Evolutionary conservation across 2,113 vertebrate genomes (phyloP).

Genomic region (Potamarius usumacintae): DNA sequence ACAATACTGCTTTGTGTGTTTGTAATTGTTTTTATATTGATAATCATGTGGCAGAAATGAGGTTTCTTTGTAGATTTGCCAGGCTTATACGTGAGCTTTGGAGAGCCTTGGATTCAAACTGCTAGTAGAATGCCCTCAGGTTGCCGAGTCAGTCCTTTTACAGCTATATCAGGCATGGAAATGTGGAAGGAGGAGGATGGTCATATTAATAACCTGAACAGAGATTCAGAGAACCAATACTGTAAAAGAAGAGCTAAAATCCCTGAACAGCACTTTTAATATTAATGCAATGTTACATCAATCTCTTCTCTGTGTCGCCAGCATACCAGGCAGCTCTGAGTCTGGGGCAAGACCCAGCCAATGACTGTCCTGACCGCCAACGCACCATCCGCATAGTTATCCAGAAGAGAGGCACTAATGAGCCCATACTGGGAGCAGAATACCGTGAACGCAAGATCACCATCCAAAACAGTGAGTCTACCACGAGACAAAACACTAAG

Average conservation of each 20-base stretch:
- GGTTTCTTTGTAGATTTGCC: background rate
- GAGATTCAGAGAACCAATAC: background rate
- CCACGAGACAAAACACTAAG: background rate
- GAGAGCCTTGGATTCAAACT: background rate
- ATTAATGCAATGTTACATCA: background rate
- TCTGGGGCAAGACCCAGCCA: constrained; percentile 86
- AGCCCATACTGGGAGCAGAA: constrained; percentile 82
- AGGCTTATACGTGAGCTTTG: background rate
- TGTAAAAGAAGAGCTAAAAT: background rate
- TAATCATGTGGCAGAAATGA: background rate
- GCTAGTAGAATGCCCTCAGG: background rate
- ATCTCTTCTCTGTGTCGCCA: constrained; percentile 53
- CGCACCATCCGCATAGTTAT: constrained; percentile 84
- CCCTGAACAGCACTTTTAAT: background rate
- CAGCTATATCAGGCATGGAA: background rate
- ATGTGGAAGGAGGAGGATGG: background rate
- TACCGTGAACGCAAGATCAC: constrained; percentile 91
- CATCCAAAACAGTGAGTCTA: constrained; percentile 87
- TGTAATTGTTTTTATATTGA: background rate
- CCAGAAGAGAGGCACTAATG: constrained; percentile 83
- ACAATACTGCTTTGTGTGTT: background rate
- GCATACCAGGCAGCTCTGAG: constrained; percentile 85
- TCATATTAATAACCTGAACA: background rate
- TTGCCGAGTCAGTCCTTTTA: background rate
- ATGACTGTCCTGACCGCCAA: constrained; percentile 88